A percentile compares a stretch with the other conserved stretches of the same genome.
Evolutionary conservation across 2,888 invertebrate genomes (phyloP).

Genomic region (Gymnoscelis rufifasciata): DNA sequence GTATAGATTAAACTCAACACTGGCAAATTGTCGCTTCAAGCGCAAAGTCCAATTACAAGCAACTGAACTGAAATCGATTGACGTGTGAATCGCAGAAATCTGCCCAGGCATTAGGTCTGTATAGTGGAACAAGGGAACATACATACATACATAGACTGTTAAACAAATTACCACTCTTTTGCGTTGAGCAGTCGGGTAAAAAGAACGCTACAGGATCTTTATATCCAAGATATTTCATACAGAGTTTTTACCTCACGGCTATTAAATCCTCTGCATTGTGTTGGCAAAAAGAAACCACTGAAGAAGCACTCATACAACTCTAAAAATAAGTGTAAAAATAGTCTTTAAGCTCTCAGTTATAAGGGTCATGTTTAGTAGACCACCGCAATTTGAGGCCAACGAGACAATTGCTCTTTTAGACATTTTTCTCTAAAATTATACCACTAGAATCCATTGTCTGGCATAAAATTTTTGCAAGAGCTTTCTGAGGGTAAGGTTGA

Average conservation of each 20-base stretch:
- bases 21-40: no score
- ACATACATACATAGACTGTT: no score
- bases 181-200: no score
- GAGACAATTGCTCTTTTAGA: slow-evolving; percentile 31
- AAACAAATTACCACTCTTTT: no score
- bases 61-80: no score
- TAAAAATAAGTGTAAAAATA: slow-evolving; percentile 6
- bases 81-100: no score
- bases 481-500: not conserved
- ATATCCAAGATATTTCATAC: no score
- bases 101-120: no score
- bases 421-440: slow-evolving; percentile 34
- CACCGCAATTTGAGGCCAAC: slow-evolving; percentile 31
- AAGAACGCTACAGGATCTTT: no score
- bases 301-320: not conserved
- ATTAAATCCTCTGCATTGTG: slow-evolving; percentile 45
- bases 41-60: no score
- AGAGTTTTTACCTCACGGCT: slow-evolving; percentile 31
- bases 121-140: no score
- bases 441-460: slow-evolving; percentile 23
- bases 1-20: no score
- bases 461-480: not conserved
- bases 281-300: slow-evolving; percentile 29
- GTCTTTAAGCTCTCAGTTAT: slow-evolving; percentile 2
- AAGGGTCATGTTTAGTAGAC: slow-evolving; percentile 13